Evolutionary conservation across 2,113 vertebrate genomes (phyloP).

Genomic region (Pachypanchax playfairii): DNA sequence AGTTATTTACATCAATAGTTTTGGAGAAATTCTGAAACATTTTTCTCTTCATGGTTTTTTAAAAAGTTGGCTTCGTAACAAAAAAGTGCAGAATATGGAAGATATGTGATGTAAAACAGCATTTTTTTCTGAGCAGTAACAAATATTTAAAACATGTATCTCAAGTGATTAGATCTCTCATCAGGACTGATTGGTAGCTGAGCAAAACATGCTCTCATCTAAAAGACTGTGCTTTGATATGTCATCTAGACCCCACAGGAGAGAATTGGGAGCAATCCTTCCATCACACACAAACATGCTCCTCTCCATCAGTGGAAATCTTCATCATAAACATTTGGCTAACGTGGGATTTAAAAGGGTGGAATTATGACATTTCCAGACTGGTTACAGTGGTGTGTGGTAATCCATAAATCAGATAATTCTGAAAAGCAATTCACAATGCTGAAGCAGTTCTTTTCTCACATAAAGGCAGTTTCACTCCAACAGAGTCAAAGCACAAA

Average conservation of each 20-base stretch:
- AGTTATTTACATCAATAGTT: slow-evolving; percentile 33
- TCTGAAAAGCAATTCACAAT: slow-evolving; percentile 16
- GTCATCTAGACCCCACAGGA: slow-evolving; percentile 21
- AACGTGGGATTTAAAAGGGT: slow-evolving; percentile 18
- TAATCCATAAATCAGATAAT: slow-evolving; percentile 18
- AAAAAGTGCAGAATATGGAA: slow-evolving; percentile 1
- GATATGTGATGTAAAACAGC: slow-evolving; percentile 1
- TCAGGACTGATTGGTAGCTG: slow-evolving; percentile 36
- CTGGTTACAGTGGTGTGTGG: slow-evolving; percentile 30
- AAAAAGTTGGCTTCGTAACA: background rate
- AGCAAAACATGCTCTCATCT: slow-evolving; percentile 21
- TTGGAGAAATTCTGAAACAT: slow-evolving; percentile 1
- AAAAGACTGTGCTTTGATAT: slow-evolving; percentile 25
- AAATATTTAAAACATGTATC: slow-evolving; percentile 23
- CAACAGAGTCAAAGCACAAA: slow-evolving; percentile 14
- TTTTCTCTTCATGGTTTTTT: too few relatives aligned
- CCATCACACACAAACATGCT: slow-evolving; percentile 4
- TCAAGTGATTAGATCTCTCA: slow-evolving; percentile 39
- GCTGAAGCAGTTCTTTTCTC: slow-evolving; percentile 4
- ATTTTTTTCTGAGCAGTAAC: slow-evolving; percentile 5
- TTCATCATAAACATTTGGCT: slow-evolving; percentile 16
- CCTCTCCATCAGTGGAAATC: slow-evolving; percentile 5
- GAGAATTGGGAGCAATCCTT: slow-evolving; percentile 11
- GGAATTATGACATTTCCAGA: background rate
- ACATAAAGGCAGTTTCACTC: slow-evolving; percentile 14